These are phyloP conservation scores for Acestrorhynchus altus DNA, from an alignment of 2,797 vertebrate species.

Conservation along the genomic window DNA sequence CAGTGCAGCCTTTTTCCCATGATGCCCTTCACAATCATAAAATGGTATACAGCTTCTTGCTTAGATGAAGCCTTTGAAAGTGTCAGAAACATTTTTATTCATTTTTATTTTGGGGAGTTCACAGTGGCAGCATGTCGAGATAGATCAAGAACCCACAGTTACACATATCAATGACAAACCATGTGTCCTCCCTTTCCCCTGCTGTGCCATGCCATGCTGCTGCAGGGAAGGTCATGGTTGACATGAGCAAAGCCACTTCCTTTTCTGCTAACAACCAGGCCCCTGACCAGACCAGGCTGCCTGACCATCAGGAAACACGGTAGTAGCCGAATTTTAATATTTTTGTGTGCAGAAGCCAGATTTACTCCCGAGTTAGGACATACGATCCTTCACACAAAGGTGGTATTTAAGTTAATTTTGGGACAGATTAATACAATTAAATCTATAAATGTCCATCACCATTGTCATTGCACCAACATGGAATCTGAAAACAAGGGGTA, in stretches of 20 bases:
- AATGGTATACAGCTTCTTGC: background rate
- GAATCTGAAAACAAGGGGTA: too few species aligned
- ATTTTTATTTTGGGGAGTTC: background rate
- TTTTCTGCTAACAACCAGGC: slow-evolving; percentile 37
- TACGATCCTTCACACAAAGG: too few species aligned
- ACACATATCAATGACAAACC: slow-evolving; percentile 20
- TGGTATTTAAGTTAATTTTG: too few species aligned
- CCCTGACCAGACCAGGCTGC: slow-evolving; percentile 33
- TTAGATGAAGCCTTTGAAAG: slow-evolving; percentile 6
- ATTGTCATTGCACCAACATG: too few species aligned
- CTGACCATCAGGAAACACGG: background rate
- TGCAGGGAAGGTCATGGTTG: slow-evolving; percentile 38
- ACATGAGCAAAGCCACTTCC: slow-evolving; percentile 37
- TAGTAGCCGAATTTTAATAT: too few species aligned
- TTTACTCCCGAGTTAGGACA: too few species aligned
- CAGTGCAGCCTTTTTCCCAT: background rate
- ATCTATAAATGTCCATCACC: too few species aligned
- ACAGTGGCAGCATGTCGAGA: background rate
- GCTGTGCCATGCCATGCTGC: slow-evolving; percentile 19
- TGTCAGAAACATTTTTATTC: slow-evolving; percentile 10
- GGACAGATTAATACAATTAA: too few species aligned
- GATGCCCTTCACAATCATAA: background rate
- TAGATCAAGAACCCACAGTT: background rate
- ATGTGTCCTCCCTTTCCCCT: slow-evolving; percentile 25
- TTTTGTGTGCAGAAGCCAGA: too few species aligned